Percentiles rank a stretch among this genome's conserved stretches.
Conservation (phyloP, 2,113 vertebrate species). For the Petroica traversi region DNA sequence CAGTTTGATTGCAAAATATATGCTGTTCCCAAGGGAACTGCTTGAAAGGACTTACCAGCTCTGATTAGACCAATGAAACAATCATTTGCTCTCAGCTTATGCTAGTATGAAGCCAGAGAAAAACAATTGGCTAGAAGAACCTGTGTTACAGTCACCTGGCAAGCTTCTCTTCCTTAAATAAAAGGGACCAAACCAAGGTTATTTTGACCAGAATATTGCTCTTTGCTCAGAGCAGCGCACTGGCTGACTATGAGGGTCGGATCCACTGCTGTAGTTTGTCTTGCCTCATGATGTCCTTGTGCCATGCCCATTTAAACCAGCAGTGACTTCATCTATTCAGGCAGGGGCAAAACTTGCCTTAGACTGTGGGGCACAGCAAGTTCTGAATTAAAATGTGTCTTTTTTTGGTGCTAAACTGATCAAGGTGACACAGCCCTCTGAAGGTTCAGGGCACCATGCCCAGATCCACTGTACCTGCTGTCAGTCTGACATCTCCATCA, state of each 20-base stretch:
- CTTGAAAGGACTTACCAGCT: not conserved
- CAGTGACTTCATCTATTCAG: not conserved
- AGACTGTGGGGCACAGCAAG: not conserved
- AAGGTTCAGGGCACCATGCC: not conserved
- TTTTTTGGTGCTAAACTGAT: not conserved
- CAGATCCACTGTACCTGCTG: fast-evolving
- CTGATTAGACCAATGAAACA: not conserved
- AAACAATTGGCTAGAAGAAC: not conserved
- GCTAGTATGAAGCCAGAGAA: not conserved
- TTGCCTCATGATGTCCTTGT: fast-evolving
- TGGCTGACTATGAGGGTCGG: fast-evolving
- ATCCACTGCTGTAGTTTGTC: not conserved
- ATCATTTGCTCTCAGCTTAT: constrained; percentile 7
- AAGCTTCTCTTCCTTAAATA: not conserved
- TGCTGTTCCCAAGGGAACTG: constrained; percentile 60
- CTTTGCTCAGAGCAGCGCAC: not conserved
- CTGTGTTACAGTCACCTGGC: not conserved
- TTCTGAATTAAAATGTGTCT: not conserved
- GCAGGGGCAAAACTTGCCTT: not conserved
- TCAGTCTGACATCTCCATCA: not conserved
- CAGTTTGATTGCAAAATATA: constrained; percentile 39
- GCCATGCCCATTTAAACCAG: not conserved
- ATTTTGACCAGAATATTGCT: not conserved
- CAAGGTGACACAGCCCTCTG: not conserved
- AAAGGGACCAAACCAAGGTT: not conserved